Conservation (phyloP, 2,888 invertebrate genomes). For the Drosophila silvestris region DNA sequence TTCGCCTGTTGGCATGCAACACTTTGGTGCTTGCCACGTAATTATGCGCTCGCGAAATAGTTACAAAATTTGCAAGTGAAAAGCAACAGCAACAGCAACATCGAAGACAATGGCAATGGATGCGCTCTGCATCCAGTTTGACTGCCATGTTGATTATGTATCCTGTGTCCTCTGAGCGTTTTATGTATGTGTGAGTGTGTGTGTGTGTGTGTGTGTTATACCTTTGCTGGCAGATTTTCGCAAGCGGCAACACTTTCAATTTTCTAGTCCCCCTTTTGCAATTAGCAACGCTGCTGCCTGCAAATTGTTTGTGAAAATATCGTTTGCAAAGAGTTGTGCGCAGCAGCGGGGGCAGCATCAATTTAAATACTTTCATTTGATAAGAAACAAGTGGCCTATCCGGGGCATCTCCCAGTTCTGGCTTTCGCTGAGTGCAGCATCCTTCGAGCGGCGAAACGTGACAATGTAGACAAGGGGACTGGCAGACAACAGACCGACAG, state of each 20-base stretch:
- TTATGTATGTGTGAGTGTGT: slow-evolving; percentile 16
- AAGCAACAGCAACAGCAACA: slow-evolving; percentile 28
- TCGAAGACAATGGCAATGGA: slow-evolving; percentile 42
- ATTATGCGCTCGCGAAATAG: slow-evolving; percentile 75
- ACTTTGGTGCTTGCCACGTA: slow-evolving; percentile 64
- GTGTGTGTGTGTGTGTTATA: slow-evolving; percentile 41
- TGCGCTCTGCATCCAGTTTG: slow-evolving; percentile 45
- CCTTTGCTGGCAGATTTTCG: slow-evolving; percentile 33
- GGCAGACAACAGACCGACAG: slow-evolving; percentile 3
- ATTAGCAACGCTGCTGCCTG: slow-evolving; percentile 61
- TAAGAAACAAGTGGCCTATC: slow-evolving; percentile 70
- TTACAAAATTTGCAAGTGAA: slow-evolving; percentile 69
- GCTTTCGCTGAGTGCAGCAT: slow-evolving; percentile 50
- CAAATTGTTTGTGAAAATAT: slow-evolving; percentile 73
- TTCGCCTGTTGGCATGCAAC: slow-evolving; percentile 55
- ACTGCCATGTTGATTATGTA: slow-evolving; percentile 53
- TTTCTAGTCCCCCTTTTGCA: slow-evolving; percentile 57
- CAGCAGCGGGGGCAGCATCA: slow-evolving; percentile 53
- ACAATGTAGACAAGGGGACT: slow-evolving; percentile 58
- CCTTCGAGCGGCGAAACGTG: slow-evolving; percentile 62
- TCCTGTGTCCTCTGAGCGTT: slow-evolving; percentile 37
- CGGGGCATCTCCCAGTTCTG: slow-evolving; percentile 27
- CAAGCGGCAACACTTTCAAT: slow-evolving; percentile 42
- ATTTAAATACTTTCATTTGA: slow-evolving; percentile 75
- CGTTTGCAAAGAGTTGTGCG: slow-evolving; percentile 20